These are phyloP conservation scores for Dasyurus viverrinus DNA, from an alignment of 2,113 vertebrate species.

Conservation along the genomic window DNA sequence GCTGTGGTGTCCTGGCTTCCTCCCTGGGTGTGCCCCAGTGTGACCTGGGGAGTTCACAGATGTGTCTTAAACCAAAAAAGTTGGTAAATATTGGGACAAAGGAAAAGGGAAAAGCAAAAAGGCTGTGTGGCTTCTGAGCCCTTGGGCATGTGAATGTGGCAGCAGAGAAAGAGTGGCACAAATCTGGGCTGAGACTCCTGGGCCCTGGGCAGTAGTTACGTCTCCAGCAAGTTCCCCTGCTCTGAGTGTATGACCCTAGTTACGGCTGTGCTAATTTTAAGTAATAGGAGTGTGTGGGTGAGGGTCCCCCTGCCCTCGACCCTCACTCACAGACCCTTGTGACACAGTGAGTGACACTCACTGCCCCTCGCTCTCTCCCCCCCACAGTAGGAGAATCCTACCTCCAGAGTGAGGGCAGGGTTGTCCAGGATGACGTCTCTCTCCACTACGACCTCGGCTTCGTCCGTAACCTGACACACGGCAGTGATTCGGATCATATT, in stretches of 20 bases:
- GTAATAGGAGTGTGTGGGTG: background rate
- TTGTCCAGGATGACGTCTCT: conserved; percentile 82
- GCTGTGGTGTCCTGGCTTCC: background rate
- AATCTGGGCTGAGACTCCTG: background rate
- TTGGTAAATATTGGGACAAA: background rate
- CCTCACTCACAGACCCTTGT: background rate
- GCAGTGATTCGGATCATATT: conserved; percentile 84
- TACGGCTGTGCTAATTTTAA: background rate
- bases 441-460: conserved; percentile 79
- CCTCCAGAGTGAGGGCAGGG: conserved; percentile 82
- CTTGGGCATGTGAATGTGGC: background rate
- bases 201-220: background rate
- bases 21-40: background rate
- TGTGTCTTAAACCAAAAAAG: background rate
- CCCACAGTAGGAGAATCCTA: conserved; percentile 47
- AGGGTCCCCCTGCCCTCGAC: background rate
- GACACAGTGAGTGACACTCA: no score
- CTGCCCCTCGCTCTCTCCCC: background rate
- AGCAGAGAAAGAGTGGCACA: background rate
- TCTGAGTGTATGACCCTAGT: background rate
- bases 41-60: background rate
- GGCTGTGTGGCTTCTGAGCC: background rate
- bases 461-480: conserved; percentile 78
- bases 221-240: background rate
- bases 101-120: background rate